phyloP scores from a whole-genome alignment of 2,888 invertebrate species.

The Muschampia plurimacula region DNA sequence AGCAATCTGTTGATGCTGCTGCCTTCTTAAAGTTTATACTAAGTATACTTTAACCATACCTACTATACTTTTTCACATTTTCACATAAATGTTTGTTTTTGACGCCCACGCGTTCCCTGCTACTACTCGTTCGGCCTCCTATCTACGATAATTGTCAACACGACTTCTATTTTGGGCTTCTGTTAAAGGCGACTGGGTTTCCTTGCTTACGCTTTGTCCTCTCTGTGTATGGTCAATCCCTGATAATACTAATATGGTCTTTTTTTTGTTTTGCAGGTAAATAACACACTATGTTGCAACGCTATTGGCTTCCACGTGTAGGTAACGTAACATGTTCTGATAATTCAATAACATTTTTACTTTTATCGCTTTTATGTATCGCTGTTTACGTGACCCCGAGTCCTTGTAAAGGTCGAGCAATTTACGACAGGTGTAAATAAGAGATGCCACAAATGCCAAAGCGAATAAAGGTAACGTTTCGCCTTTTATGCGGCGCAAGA shows the following conservation, averaged over 20 bases:
- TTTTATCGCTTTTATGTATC: background rate
- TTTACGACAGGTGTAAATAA: constrained; percentile 74
- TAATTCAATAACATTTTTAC: constrained; percentile 17
- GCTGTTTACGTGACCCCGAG: constrained; percentile 13
- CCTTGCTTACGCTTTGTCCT: background rate
- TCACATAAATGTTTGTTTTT: too few relatives aligned
- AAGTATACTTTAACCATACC: too few relatives aligned
- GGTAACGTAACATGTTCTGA: constrained; percentile 7
- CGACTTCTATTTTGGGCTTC: too few relatives aligned
- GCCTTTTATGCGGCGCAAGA: constrained; percentile 53
- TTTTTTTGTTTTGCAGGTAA: constrained; percentile 53
- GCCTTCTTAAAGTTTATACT: too few relatives aligned
- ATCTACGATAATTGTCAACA: too few relatives aligned
- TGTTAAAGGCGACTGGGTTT: too few relatives aligned
- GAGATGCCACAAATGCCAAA: constrained; percentile 65
- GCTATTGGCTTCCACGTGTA: background rate
- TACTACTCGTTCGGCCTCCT: too few relatives aligned
- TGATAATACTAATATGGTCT: constrained; percentile 21
- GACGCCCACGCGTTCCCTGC: too few relatives aligned
- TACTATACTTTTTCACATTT: too few relatives aligned
- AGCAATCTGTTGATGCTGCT: too few relatives aligned
- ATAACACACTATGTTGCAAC: constrained; percentile 30
- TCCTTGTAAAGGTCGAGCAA: constrained; percentile 48
- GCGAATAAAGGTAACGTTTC: constrained; percentile 55
- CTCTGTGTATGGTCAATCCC: background rate